These are phyloP conservation scores for Liasis olivaceus DNA, from an alignment of 2,797 vertebrate species.

Conservation along the genomic window DNA sequence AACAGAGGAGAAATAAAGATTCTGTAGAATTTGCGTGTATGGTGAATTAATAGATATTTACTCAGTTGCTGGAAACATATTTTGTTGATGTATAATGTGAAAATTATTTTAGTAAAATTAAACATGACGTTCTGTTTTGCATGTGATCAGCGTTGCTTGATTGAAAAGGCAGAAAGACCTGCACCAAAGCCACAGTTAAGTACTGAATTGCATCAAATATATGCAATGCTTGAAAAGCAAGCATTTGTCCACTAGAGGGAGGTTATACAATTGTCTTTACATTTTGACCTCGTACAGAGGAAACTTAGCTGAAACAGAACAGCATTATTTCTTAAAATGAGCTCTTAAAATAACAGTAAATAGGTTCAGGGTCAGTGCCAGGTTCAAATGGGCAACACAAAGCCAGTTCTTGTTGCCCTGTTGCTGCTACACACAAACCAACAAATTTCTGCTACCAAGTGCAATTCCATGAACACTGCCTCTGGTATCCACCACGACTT, in stretches of 20 bases:
- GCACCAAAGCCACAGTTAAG: neutral
- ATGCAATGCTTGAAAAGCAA: neutral
- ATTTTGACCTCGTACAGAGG: neutral
- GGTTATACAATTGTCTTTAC: fast-evolving
- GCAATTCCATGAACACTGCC: neutral
- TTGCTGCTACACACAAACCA: neutral
- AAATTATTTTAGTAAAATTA: neutral
- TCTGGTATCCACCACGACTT: neutral
- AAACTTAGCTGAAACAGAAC: fast-evolving
- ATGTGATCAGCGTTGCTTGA: neutral
- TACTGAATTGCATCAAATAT: neutral
- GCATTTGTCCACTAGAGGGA: constrained; percentile 47
- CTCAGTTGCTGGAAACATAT: neutral
- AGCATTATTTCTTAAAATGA: neutral
- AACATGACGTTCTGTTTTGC: neutral
- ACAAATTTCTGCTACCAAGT: neutral
- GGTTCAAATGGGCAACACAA: neutral
- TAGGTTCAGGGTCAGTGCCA: neutral
- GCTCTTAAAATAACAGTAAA: neutral
- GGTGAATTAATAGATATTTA: neutral
- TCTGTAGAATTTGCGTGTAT: neutral
- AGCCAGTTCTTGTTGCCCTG: neutral
- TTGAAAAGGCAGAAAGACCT: neutral
- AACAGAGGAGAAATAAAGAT: neutral
- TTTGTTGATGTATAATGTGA: neutral